These are phyloP conservation scores for Caenorhabditis doughertyi DNA, from an alignment of 2,888 invertebrate species.

Conservation along the genomic window DNA sequence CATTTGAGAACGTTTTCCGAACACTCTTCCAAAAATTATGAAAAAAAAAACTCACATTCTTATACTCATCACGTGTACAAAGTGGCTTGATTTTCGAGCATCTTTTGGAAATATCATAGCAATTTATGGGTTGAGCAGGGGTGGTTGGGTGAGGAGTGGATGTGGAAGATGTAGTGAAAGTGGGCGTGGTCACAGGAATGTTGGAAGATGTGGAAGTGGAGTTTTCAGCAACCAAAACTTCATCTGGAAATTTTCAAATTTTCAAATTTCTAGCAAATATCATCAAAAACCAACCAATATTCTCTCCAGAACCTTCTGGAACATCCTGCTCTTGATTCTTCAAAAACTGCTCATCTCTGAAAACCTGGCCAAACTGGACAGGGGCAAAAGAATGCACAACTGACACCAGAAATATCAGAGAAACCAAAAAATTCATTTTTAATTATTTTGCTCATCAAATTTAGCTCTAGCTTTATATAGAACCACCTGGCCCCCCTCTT, in stretches of 20 bases:
- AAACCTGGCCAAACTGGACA: not conserved
- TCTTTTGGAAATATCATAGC: constrained; percentile 52
- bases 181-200: not conserved
- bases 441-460: no score
- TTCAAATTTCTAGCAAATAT: not conserved
- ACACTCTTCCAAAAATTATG: no score
- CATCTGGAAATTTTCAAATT: constrained; percentile 11
- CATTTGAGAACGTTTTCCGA: no score
- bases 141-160: not conserved
- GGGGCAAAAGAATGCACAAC: not conserved
- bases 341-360: constrained; percentile 38
- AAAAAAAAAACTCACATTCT: constrained; percentile 35
- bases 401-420: no score
- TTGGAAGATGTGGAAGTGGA: not conserved
- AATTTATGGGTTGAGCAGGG: constrained; percentile 19
- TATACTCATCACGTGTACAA: constrained; percentile 31
- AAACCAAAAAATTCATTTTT: no score
- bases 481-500: not conserved
- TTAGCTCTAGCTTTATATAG: not conserved
- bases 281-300: constrained; percentile 4
- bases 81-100: constrained; percentile 36
- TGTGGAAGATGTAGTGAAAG: not conserved
- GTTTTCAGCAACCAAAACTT: constrained; percentile 24
- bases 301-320: constrained; percentile 51
- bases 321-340: not conserved